Base-by-base conservation (phyloP, 35 echinoderm and acorn worm genomes). In the Nesometra sesokonis region DNA sequence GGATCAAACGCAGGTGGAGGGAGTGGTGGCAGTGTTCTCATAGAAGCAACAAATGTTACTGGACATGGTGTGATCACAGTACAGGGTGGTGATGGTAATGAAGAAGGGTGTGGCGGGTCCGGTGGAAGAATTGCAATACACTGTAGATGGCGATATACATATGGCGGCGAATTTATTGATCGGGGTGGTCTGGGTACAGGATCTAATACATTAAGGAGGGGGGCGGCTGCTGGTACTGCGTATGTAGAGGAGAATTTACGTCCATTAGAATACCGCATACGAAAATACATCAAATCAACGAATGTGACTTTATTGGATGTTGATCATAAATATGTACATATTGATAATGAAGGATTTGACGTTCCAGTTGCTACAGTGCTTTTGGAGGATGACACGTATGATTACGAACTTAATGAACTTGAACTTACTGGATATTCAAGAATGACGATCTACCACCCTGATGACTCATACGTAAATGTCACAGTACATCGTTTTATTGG, bases 161-260 rank as follows among this genome's bases (percentile, higher is more conserved):
- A 90, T 82, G 94, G 94, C 34, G 94, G 94, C 15, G 32, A 80
- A 43, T 97, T 93, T 57, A 87, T 67, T 34, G 94, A 97, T 57
- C 79, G 81, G 80, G 94, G 94, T 79, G 94, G 94, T 30, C 78
- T 85, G 83, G 91, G 94, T 11, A 67, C 84, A 19, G 21, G 3
- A 0, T n/a, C 19, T 15, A 47, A 91, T 32, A 37, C 35, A 31
- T 78, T 88, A 32, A 30, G 36, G 17, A 85, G 89, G 82, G 94
- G 94, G 19, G 94, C 94, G 29, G 94, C 94, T 40, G 94, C 94
- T 87, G 94, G 94, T n/a, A 87, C 90, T 33, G 81, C 82, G 0
- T 97, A 97, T 47, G 85, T 90, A n/a, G 94, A 97, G 77, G 94
- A 97, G 78, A 97, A 97, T 47, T 33, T 90, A 1, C 90, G 94